Conservation (phyloP, 2,888 invertebrate genomes). For the Sinelater perroti region DNA sequence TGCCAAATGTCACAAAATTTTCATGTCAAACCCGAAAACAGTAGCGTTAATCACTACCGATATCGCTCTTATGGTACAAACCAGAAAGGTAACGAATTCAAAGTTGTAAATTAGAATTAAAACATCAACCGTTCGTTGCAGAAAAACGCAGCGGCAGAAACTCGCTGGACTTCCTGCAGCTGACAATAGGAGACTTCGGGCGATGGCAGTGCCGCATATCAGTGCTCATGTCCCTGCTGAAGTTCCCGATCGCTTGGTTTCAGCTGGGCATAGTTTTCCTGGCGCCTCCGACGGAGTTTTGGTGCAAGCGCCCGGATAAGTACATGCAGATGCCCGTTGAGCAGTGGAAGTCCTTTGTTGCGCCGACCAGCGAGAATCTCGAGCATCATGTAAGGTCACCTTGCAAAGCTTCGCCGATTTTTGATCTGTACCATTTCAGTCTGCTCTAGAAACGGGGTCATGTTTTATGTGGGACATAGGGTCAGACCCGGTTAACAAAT, state of each 20-base stretch:
- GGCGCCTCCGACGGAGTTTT: conserved; percentile 69
- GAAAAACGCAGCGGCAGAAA: background rate
- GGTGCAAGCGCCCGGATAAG: conserved; percentile 61
- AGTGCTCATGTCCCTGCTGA: conserved; percentile 66
- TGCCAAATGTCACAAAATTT: conserved; percentile 27
- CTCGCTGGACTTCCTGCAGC: conserved; percentile 37
- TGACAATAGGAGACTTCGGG: conserved; percentile 67
- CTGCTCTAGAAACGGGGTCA: conserved; percentile 16
- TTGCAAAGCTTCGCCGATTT: background rate
- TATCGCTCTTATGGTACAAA: conserved; percentile 28
- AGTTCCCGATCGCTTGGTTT: conserved; percentile 70
- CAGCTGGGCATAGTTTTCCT: conserved; percentile 70
- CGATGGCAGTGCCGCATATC: conserved; percentile 67
- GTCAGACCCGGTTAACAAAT: background rate
- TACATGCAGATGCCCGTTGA: conserved; percentile 50
- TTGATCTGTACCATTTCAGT: conserved; percentile 9
- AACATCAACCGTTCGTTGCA: background rate
- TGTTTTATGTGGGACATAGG: conserved; percentile 20
- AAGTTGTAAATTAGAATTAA: background rate
- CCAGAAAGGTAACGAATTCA: conserved; percentile 1
- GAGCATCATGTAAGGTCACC: conserved; percentile 19
- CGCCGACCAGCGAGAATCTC: conserved; percentile 31
- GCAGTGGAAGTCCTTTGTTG: conserved; percentile 61
- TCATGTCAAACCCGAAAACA: conserved; percentile 12
- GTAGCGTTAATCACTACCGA: conserved; percentile 1